A percentile compares a stretch with the other conserved stretches of the same genome.
Evolutionary conservation across 92 coral and sea anemone genomes (phyloP).

Genomic region (Virgularia gustaviana): DNA sequence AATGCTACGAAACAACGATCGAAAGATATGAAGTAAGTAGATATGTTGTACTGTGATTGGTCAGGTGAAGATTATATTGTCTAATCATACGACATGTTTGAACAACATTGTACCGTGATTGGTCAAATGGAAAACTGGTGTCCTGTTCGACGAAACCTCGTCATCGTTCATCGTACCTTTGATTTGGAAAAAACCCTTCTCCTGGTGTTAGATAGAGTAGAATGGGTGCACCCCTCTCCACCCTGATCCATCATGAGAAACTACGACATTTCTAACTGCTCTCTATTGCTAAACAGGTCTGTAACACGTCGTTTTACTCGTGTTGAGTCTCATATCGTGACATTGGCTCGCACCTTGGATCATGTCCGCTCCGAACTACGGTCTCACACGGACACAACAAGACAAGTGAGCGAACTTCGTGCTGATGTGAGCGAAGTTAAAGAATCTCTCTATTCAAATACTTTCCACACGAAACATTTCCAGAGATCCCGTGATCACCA

Average conservation of each 20-base stretch:
- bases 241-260: background rate
- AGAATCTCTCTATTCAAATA: conserved; percentile 21
- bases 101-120: too few relatives aligned
- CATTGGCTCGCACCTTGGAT: conserved; percentile 89
- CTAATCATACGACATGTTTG: too few relatives aligned
- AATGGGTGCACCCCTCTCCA: too few relatives aligned
- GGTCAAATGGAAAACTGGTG: too few relatives aligned
- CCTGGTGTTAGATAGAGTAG: background rate
- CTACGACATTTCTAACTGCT: background rate
- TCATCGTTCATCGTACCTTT: background rate
- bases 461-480: background rate
- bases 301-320: conserved; percentile 86
- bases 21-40: conserved; percentile 90
- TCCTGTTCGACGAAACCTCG: too few relatives aligned
- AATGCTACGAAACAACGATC: conserved; percentile 77
- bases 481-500: conserved; percentile 20
- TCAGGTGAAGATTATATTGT: too few relatives aligned
- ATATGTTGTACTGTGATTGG: background rate
- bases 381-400: conserved; percentile 81
- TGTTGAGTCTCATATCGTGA: conserved; percentile 88
- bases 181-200: background rate
- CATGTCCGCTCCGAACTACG: conserved; percentile 89
- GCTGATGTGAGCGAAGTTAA: conserved; percentile 63
- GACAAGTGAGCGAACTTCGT: conserved; percentile 74
- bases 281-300: conserved; percentile 52